A percentile compares a stretch with the other conserved stretches of the same genome.
phyloP scores from a whole-genome alignment of 2,888 invertebrate species.

The Nesidiocoris tenuis region DNA sequence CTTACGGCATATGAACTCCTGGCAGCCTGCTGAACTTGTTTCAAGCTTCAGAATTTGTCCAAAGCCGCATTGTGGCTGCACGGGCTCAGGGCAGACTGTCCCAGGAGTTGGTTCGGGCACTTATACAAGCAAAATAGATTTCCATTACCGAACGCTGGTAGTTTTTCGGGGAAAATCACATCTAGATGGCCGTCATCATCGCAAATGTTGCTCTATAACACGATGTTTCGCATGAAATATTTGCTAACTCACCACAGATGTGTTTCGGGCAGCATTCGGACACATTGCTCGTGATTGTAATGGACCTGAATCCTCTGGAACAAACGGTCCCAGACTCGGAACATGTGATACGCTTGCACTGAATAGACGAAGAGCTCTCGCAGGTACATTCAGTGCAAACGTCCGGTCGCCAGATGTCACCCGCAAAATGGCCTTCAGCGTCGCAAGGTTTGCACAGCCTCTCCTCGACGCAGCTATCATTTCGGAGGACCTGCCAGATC shows the following conservation, averaged over 20 bases:
- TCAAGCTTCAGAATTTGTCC: slow-evolving; percentile 71
- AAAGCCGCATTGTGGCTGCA: slow-evolving; percentile 68
- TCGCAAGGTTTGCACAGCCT: slow-evolving; percentile 73
- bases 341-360: slow-evolving; percentile 65
- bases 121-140: slow-evolving; percentile 53
- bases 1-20: slow-evolving; percentile 71
- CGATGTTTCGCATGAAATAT: too few relatives aligned
- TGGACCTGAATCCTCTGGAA: slow-evolving; percentile 61
- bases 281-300: slow-evolving; percentile 60
- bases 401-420: slow-evolving; percentile 68
- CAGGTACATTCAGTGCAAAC: slow-evolving; percentile 75
- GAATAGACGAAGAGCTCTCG: slow-evolving; percentile 57
- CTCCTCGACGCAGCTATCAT: slow-evolving; percentile 70
- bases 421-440: slow-evolving; percentile 66
- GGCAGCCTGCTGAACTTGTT: slow-evolving; percentile 66
- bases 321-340: slow-evolving; percentile 56
- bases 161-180: too few relatives aligned
- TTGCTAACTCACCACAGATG: slow-evolving; percentile 62
- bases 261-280: slow-evolving; percentile 71
- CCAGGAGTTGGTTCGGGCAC: slow-evolving; percentile 59
- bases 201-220: too few relatives aligned
- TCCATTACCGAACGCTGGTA: too few relatives aligned
- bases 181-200: neutral
- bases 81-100: slow-evolving; percentile 64
- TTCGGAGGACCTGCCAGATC: slow-evolving; percentile 62